These are phyloP conservation scores for Vulpes vulpes DNA, from an alignment of 2,113 vertebrate genomes.

Conservation along the genomic window DNA sequence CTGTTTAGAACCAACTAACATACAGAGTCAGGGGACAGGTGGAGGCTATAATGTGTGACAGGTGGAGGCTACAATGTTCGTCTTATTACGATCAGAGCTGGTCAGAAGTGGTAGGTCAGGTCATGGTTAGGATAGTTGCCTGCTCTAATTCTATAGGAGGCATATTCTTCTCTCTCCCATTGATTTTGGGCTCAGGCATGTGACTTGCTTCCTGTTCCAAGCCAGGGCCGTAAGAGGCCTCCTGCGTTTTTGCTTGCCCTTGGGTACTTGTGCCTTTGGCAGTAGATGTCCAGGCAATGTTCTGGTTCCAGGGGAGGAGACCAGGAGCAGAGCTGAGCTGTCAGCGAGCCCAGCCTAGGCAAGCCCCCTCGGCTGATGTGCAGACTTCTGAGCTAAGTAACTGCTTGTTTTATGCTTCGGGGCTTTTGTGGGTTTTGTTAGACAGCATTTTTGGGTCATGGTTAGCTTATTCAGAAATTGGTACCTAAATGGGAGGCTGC, in stretches of 20 bases:
- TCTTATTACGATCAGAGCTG: not conserved
- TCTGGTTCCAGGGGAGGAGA: not conserved
- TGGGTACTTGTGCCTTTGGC: not conserved
- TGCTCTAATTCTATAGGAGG: not conserved
- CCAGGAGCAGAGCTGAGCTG: not conserved
- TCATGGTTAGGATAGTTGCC: too few relatives aligned
- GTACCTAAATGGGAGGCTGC: not conserved
- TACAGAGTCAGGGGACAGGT: not conserved
- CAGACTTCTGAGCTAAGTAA: not conserved
- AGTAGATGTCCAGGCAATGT: too few relatives aligned
- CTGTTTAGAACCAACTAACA: not conserved
- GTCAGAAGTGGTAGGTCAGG: not conserved
- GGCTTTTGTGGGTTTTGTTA: not conserved
- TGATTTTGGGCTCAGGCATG: not conserved
- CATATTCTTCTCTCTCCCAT: accelerated
- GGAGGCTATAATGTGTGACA: not conserved
- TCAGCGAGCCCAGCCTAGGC: not conserved
- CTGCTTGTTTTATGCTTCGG: not conserved
- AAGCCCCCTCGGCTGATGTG: accelerated
- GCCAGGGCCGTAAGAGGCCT: not conserved
- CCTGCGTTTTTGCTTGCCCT: not conserved
- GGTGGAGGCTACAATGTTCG: not conserved
- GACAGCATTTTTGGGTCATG: not conserved
- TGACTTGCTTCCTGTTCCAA: not conserved
- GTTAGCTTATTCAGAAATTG: not conserved